Evolutionary conservation across 2,888 invertebrate genomes (phyloP).

Genomic region (Drosophila anceps): DNA sequence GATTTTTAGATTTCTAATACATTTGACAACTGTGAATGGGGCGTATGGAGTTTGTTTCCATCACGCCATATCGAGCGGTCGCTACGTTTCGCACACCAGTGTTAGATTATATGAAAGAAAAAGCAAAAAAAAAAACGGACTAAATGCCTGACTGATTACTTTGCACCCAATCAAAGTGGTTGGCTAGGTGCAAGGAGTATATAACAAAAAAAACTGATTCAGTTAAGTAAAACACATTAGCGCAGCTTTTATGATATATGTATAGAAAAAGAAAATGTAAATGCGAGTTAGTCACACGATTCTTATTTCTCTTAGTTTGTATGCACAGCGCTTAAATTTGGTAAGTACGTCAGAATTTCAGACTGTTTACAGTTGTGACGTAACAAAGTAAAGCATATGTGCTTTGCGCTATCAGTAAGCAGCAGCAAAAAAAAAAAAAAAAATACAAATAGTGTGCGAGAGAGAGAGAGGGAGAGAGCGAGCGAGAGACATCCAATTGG

Average conservation of each 20-base stretch:
- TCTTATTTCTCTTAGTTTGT: slow-evolving; percentile 9
- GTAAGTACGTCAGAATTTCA: slow-evolving; percentile 14
- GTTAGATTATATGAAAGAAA: slow-evolving; percentile 46
- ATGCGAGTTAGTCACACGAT: slow-evolving; percentile 34
- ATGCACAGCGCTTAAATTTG: background rate
- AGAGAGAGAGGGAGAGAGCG: background rate
- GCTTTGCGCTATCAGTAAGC: slow-evolving; percentile 37
- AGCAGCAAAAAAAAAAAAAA: background rate
- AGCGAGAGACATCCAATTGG: slow-evolving; percentile 27
- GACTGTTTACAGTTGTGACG: slow-evolving; percentile 36
- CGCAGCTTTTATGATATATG: slow-evolving; percentile 40
- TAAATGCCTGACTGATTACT: slow-evolving; percentile 44
- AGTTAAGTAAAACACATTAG: slow-evolving; percentile 24
- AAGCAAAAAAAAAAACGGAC: slow-evolving; percentile 27
- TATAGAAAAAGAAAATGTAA: slow-evolving; percentile 1
- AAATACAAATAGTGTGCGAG: too few species aligned
- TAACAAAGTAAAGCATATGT: slow-evolving; percentile 22
- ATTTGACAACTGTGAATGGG: background rate
- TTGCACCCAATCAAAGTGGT: slow-evolving; percentile 18
- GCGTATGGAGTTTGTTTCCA: background rate
- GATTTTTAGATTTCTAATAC: background rate
- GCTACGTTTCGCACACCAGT: slow-evolving; percentile 59
- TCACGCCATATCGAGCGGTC: slow-evolving; percentile 56
- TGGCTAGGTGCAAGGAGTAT: slow-evolving; percentile 16
- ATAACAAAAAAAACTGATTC: background rate